phyloP scores from a whole-genome alignment of 2,888 invertebrate genomes.

The Carabus problematicus region DNA sequence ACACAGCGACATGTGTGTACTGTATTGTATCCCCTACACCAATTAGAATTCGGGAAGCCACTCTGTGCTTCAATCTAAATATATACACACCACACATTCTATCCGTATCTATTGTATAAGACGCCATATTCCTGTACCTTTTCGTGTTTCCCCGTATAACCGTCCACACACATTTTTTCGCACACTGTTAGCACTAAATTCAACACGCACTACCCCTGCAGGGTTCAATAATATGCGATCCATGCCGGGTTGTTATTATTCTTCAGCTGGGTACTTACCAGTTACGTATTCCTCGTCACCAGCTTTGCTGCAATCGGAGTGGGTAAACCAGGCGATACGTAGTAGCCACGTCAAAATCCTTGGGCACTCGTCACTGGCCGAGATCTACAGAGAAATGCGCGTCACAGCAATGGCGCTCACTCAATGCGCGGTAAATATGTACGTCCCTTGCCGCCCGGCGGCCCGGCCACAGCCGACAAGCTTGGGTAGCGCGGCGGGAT shows the following conservation, averaged over 20 bases:
- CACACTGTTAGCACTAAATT: slow-evolving; percentile 29
- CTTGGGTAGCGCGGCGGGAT: slow-evolving; percentile 24
- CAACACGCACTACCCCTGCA: slow-evolving; percentile 40
- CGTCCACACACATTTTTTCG: slow-evolving; percentile 53
- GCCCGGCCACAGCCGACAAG: slow-evolving; percentile 24
- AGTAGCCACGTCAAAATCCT: slow-evolving; percentile 91
- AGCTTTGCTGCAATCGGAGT: slow-evolving; percentile 92
- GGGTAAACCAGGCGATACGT: slow-evolving; percentile 92
- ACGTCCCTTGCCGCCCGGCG: slow-evolving; percentile 58
- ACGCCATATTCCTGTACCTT: slow-evolving; percentile 62
- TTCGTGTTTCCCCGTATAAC: slow-evolving; percentile 55
- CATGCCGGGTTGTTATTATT: slow-evolving; percentile 67
- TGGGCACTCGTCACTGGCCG: slow-evolving; percentile 84
- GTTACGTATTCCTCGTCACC: slow-evolving; percentile 96
- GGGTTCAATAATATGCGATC: slow-evolving; percentile 54
- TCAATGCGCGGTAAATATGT: slow-evolving; percentile 61
- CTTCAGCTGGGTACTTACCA: slow-evolving; percentile 80
- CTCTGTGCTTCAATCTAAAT: slow-evolving; percentile 35
- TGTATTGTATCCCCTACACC: background rate
- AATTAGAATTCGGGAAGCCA: slow-evolving; percentile 21
- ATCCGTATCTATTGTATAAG: slow-evolving; percentile 50
- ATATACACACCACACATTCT: slow-evolving; percentile 29
- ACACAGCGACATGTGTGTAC: background rate
- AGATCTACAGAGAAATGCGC: slow-evolving; percentile 77
- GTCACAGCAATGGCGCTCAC: slow-evolving; percentile 76